A percentile compares a stretch with the other conserved stretches of the same genome.
These are phyloP conservation scores for Diorhabda carinulata DNA, from an alignment of 1,140 invertebrate species.

Conservation along the genomic window DNA sequence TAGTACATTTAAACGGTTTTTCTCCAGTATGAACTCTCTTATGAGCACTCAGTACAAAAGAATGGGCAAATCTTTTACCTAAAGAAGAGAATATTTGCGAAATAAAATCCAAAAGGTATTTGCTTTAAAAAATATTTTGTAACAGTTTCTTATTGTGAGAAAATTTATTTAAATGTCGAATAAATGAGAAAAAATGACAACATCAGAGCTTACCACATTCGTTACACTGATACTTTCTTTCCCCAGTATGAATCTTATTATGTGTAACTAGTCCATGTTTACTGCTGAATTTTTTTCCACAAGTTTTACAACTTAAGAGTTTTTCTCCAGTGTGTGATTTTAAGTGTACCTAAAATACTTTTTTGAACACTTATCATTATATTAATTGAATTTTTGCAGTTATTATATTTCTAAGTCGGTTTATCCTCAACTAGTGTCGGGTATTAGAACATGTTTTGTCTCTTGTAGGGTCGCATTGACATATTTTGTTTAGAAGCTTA, in stretches of 20 bases:
- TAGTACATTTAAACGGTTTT: constrained; percentile 59
- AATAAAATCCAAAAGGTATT: not conserved
- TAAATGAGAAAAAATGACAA: not conserved
- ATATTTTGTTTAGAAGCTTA: constrained; percentile 23
- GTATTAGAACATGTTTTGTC: no score
- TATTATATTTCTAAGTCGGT: no score
- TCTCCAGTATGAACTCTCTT: constrained; percentile 63
- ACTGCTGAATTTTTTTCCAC: constrained; percentile 44
- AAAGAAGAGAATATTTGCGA: not conserved
- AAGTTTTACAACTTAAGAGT: constrained; percentile 55
- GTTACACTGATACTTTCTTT: constrained; percentile 64
- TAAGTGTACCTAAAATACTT: constrained; percentile 52
- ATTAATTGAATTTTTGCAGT: no score
- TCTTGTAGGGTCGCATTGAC: no score
- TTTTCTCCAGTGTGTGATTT: constrained; percentile 66
- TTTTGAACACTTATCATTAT: no score
- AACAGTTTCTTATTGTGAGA: not conserved
- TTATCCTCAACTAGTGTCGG: no score
- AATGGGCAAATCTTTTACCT: constrained; percentile 41
- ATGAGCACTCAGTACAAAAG: constrained; percentile 36
- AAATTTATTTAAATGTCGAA: not conserved
- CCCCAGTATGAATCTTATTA: constrained; percentile 60
- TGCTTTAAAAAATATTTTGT: not conserved
- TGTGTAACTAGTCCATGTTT: constrained; percentile 50
- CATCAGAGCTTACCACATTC: constrained; percentile 56